Evolutionary conservation across 1,140 invertebrate species (phyloP).

Genomic region (Drosophila seguyi): DNA sequence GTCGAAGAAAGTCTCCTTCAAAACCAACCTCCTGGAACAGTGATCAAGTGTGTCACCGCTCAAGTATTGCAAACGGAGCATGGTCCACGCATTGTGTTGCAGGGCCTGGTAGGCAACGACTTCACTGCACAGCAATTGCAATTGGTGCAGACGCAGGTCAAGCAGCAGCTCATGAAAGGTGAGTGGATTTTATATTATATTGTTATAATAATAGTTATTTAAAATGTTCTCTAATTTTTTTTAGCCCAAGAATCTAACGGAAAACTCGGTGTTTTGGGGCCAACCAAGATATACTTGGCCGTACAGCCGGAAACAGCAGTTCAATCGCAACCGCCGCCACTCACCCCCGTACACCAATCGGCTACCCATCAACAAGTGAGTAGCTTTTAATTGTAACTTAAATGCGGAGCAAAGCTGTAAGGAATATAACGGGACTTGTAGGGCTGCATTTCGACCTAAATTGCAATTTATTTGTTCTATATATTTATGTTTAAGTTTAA

Average conservation of each 20-base stretch:
- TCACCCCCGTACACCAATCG: slow-evolving; percentile 85
- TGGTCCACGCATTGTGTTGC: slow-evolving; percentile 93
- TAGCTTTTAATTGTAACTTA: slow-evolving; percentile 80
- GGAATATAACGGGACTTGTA: slow-evolving; percentile 18
- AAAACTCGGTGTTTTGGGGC: slow-evolving; percentile 92
- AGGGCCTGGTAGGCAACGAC: slow-evolving; percentile 92
- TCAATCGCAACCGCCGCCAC: slow-evolving; percentile 86
- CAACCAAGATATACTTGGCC: slow-evolving; percentile 93
- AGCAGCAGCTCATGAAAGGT: slow-evolving; percentile 94
- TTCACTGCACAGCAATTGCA: slow-evolving; percentile 92
- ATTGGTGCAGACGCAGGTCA: slow-evolving; percentile 94
- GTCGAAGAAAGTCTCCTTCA: slow-evolving; percentile 90
- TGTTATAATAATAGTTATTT: not conserved
- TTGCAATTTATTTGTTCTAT: slow-evolving; percentile 35
- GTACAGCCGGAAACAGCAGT: slow-evolving; percentile 88
- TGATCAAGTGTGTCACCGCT: slow-evolving; percentile 94
- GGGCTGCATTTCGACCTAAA: slow-evolving; percentile 23
- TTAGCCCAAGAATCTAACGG: slow-evolving; percentile 92
- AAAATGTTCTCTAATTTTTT: no score
- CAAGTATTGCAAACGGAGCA: slow-evolving; percentile 93
- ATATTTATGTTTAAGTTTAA: slow-evolving; percentile 62
- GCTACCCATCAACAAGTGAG: slow-evolving; percentile 84
- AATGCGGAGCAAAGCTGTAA: slow-evolving; percentile 36
- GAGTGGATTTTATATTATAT: slow-evolving; percentile 30
- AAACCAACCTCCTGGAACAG: slow-evolving; percentile 92